Base-by-base conservation (phyloP, 2,888 invertebrate genomes). In the Eristalis pertinax region DNA sequence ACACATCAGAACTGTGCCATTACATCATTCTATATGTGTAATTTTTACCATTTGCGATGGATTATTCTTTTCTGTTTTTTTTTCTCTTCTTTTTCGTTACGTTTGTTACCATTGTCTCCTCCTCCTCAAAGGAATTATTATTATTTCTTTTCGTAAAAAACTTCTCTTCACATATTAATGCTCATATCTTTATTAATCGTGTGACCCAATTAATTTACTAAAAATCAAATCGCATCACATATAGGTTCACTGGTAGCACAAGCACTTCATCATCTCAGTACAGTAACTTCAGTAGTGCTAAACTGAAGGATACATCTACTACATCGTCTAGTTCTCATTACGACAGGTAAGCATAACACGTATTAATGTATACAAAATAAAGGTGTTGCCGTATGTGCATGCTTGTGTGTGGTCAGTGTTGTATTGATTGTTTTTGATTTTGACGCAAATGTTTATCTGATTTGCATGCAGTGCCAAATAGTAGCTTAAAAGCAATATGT, bases 231-330 rank as follows among this genome's bases (percentile, higher is more conserved):
- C 88, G 80, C 84, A 84, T 87, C 87, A 79, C 77, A 89, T 89
- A 84, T 91, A 93, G 93, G 92, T 93, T 92, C 90, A 91, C 93
- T 91, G 92, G 92, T 91, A 93, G 91, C 90, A 91, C 93, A 91
- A 92, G 91, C 90, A 91, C 92, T 89, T 91, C 93, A 89, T 90
- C 93, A 88, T 92, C 93, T 90, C 93, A 93, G 90, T 93, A 93
- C 91, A 92, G 92, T 91, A 93, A 92, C 91, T 93, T 92, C 91
- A 93, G 91, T 92, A 93, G 91, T 90, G 91, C 92, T 90, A 93
- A 93, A 90, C 91, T 93, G 84, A 93, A 93, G 92, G 93, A 93
- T 89, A 91, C 93, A 76, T 90, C 92, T 76, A 90, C 92, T 69
- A 91, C 92, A 76, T 91, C 92, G 82, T 92, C 91, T 89, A 89